Conservation (phyloP, 2,888 invertebrate species). For the Drosophila bunnanda region DNA sequence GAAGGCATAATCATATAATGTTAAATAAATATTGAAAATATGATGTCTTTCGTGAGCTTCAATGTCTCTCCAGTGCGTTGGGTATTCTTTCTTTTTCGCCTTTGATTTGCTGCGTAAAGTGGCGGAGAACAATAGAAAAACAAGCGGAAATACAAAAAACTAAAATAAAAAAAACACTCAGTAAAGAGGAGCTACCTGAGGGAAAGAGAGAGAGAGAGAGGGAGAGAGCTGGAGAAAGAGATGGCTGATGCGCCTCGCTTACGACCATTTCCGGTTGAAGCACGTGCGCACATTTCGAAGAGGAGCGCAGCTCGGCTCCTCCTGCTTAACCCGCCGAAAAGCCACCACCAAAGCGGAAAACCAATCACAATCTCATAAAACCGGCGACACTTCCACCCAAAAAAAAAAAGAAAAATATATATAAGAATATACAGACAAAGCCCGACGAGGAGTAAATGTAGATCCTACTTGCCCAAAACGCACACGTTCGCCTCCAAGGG, state of each 20-base stretch:
- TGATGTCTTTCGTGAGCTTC: conserved; percentile 26
- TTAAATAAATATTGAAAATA: conserved; percentile 39
- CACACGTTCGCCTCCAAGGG: conserved; percentile 75
- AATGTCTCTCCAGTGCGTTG: not conserved
- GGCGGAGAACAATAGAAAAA: conserved; percentile 75
- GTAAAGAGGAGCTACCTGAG: conserved; percentile 44
- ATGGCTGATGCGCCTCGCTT: conserved; percentile 76
- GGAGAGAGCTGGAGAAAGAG: conserved; percentile 43
- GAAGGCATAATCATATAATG: conserved; percentile 35
- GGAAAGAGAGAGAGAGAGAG: conserved; percentile 32
- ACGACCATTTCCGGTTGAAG: conserved; percentile 83
- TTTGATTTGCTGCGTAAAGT: conserved; percentile 76
- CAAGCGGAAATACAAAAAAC: conserved; percentile 69
- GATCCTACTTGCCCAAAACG: conserved; percentile 77
- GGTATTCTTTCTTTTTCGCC: conserved; percentile 26
- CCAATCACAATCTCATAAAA: conserved; percentile 48
- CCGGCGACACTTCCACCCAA: conserved; percentile 48
- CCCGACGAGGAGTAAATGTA: conserved; percentile 31
- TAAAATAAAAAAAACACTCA: conserved; percentile 40
- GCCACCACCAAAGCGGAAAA: conserved; percentile 51
- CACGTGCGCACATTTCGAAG: conserved; percentile 74
- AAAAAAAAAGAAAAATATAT: conserved; percentile 12
- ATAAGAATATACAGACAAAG: conserved; percentile 10
- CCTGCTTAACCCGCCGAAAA: conserved; percentile 36
- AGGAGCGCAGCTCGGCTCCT: conserved; percentile 35